Evolutionary conservation across 2,113 vertebrate genomes (phyloP).

Genomic region (Pelecanus crispus): DNA sequence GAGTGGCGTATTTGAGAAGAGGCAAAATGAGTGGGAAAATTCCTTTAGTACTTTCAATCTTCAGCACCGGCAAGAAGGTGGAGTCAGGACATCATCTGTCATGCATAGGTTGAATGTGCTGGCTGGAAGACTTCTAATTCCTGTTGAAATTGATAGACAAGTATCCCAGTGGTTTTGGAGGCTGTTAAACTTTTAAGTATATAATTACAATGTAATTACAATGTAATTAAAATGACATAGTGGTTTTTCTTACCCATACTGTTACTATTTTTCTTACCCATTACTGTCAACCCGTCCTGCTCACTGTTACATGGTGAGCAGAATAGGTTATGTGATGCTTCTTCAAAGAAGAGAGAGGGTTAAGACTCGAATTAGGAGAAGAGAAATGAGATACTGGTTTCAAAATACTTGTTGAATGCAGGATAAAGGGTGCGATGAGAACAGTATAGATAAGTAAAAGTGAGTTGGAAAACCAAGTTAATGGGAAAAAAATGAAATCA

Average conservation of each 20-base stretch:
- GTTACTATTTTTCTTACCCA: not conserved
- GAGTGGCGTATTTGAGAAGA: not conserved
- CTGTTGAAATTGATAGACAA: not conserved
- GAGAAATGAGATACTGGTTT: not conserved
- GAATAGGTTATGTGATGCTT: not conserved
- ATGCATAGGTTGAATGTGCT: not conserved
- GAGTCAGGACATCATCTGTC: not conserved
- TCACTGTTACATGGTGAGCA: not conserved
- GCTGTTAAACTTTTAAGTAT: not conserved
- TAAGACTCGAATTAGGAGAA: not conserved
- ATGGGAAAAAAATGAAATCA: not conserved
- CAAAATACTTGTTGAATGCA: not conserved
- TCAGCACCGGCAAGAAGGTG: not conserved
- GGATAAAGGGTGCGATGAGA: not conserved
- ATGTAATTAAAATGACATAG: not conserved
- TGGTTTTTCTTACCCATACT: not conserved
- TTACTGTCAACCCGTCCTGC: not conserved
- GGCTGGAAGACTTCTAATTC: not conserved
- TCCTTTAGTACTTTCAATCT: not conserved
- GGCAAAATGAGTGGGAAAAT: not conserved
- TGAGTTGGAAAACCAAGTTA: not conserved
- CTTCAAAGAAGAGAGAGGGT: not conserved
- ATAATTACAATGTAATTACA: not conserved
- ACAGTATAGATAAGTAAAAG: not conserved
- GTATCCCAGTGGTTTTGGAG: not conserved